Percentiles rank a stretch among this genome's conserved stretches.
phyloP scores from a whole-genome alignment of 2,888 invertebrate species.

The Synergus itoensis region DNA sequence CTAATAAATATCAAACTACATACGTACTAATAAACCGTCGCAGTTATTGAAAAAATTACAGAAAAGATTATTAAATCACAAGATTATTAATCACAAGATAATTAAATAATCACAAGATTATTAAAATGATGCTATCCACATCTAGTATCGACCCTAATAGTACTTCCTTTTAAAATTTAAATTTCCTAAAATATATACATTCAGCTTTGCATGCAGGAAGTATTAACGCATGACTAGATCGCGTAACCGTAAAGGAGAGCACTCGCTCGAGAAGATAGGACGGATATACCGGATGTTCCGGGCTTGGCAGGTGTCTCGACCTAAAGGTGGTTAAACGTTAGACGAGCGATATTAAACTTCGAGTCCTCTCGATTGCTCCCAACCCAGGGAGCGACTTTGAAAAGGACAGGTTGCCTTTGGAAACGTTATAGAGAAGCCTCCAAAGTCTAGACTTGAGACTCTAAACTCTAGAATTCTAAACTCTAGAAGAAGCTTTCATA shows the following conservation, averaged over 20 bases:
- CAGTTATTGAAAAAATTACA: too few species aligned
- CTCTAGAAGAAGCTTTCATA: slow-evolving; percentile 1
- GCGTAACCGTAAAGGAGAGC: neutral
- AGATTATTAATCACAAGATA: too few species aligned
- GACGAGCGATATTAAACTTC: slow-evolving; percentile 56
- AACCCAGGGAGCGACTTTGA: slow-evolving; percentile 51
- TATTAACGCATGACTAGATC: slow-evolving; percentile 24
- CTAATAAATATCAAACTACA: too few species aligned
- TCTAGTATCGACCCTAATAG: neutral
- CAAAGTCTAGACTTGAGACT: slow-evolving; percentile 38
- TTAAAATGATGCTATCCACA: neutral
- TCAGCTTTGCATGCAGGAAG: neutral
- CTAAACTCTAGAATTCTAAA: neutral
- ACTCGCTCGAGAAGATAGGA: slow-evolving; percentile 46
- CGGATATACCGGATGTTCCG: slow-evolving; percentile 46
- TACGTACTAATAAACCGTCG: too few species aligned
- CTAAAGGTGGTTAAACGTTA: slow-evolving; percentile 23
- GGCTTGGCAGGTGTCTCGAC: slow-evolving; percentile 26
- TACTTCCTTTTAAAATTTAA: neutral
- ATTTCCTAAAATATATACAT: neutral
- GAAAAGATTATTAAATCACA: too few species aligned
- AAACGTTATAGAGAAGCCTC: slow-evolving; percentile 45
- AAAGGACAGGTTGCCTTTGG: slow-evolving; percentile 48
- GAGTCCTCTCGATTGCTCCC: slow-evolving; percentile 43
- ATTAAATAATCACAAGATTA: neutral